Evolutionary conservation across 2,888 invertebrate species (phyloP).

Genomic region (Ichneumoninae sp.): DNA sequence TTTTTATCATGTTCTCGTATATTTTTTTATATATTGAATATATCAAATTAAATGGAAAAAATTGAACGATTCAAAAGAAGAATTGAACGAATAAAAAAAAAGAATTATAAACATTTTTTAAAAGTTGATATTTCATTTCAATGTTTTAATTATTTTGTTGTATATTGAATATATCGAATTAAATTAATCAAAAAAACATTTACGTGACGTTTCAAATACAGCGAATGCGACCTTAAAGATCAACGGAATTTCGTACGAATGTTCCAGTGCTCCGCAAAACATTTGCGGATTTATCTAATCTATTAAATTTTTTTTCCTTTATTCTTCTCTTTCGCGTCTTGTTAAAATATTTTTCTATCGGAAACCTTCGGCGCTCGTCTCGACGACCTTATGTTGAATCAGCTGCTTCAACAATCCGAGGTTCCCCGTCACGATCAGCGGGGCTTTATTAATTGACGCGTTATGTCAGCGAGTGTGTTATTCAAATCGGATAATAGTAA

Average conservation of each 20-base stretch:
- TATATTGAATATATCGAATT: not conserved
- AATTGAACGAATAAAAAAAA: no score
- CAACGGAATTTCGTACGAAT: not conserved
- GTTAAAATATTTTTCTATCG: conserved; percentile 15
- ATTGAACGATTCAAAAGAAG: no score
- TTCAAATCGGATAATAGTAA: conserved; percentile 19
- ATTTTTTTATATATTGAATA: no score
- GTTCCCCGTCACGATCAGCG: conserved; percentile 13
- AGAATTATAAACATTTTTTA: no score
- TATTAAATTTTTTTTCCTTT: not conserved
- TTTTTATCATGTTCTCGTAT: no score
- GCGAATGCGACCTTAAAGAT: not conserved
- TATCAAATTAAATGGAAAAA: no score
- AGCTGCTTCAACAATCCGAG: conserved; percentile 21
- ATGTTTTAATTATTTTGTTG: no score
- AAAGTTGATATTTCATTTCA: no score
- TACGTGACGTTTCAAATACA: not conserved
- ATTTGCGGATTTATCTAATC: not conserved
- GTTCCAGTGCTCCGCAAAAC: not conserved
- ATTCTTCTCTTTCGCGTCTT: not conserved
- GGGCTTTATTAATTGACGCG: conserved; percentile 39
- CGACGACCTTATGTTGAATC: conserved; percentile 31
- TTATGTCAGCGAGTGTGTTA: conserved; percentile 3
- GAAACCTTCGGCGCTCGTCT: not conserved
- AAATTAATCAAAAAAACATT: not conserved